These are phyloP conservation scores for Poicephalus meyeri DNA, from an alignment of 2,113 vertebrate species.

Conservation along the genomic window DNA sequence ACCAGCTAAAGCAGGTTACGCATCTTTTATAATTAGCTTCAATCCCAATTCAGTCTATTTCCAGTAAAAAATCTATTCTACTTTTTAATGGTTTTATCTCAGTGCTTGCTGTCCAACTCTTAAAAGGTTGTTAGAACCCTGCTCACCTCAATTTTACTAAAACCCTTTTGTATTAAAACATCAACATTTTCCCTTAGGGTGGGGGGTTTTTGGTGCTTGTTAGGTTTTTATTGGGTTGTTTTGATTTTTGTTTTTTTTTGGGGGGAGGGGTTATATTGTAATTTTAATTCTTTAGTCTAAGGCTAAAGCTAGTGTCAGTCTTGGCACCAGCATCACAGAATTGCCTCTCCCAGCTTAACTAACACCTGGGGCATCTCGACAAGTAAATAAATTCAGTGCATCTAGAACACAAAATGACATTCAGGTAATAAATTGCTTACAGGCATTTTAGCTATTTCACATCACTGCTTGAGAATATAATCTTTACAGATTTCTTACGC, in stretches of 20 bases:
- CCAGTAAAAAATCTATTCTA: background rate
- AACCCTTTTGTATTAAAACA: background rate
- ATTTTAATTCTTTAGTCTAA: background rate
- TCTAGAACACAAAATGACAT: background rate
- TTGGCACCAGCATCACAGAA: background rate
- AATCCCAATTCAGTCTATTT: background rate
- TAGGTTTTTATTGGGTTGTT: background rate
- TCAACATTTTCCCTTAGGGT: background rate
- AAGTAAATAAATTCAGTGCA: background rate
- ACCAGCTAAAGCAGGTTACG: background rate
- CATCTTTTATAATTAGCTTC: background rate
- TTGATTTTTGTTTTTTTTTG: no score
- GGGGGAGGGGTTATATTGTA: background rate
- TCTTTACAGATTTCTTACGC: background rate
- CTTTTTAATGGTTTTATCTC: background rate
- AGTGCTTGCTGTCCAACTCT: background rate
- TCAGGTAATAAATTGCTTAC: background rate
- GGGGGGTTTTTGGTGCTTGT: background rate
- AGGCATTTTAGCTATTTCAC: background rate
- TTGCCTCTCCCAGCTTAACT: background rate
- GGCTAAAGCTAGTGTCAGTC: background rate
- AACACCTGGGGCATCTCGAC: background rate
- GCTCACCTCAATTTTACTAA: background rate
- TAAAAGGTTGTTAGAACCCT: background rate
- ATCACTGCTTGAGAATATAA: background rate